Percentiles rank a stretch among this genome's conserved stretches.
These are phyloP conservation scores for Leucozona laternaria DNA, from an alignment of 2,888 invertebrate species.

Conservation along the genomic window DNA sequence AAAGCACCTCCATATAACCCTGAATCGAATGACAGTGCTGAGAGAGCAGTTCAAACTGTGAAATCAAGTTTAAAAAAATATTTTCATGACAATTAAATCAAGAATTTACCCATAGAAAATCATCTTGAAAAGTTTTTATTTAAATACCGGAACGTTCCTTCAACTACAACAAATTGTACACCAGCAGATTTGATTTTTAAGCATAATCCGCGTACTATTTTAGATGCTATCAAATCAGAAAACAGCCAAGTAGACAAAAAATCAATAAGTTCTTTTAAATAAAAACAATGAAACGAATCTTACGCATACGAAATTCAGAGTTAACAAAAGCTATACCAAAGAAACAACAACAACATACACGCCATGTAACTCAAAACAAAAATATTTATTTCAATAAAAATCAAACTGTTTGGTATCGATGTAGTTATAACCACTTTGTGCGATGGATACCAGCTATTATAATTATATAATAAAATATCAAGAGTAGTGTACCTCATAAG, in stretches of 20 bases:
- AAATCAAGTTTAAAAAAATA: conserved; percentile 5
- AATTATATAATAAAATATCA: conserved; percentile 9
- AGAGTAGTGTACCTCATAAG: conserved; percentile 34
- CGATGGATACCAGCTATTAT: not conserved
- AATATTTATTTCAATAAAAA: not conserved
- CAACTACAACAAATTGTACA: conserved; percentile 2
- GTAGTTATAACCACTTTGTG: conserved; percentile 20
- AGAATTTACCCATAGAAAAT: not conserved
- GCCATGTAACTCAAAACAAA: not conserved
- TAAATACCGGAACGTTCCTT: conserved; percentile 13
- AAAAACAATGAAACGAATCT: not conserved
- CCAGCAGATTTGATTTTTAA: conserved; percentile 2
- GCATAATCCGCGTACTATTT: conserved; percentile 5
- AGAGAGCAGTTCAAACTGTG: not conserved
- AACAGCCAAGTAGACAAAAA: not conserved
- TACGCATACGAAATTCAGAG: not conserved
- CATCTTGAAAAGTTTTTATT: conserved; percentile 9
- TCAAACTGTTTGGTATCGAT: conserved; percentile 41
- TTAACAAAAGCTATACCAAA: not conserved
- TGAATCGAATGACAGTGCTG: conserved; percentile 1
- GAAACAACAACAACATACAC: not conserved
- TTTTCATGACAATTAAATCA: not conserved
- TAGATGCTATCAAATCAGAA: conserved; percentile 5
- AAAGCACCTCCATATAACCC: conserved; percentile 18
- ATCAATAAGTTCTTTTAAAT: not conserved